Evolutionary conservation across 2,797 vertebrate genomes (phyloP).

Genomic region (Acipenser oxyrinchus): DNA sequence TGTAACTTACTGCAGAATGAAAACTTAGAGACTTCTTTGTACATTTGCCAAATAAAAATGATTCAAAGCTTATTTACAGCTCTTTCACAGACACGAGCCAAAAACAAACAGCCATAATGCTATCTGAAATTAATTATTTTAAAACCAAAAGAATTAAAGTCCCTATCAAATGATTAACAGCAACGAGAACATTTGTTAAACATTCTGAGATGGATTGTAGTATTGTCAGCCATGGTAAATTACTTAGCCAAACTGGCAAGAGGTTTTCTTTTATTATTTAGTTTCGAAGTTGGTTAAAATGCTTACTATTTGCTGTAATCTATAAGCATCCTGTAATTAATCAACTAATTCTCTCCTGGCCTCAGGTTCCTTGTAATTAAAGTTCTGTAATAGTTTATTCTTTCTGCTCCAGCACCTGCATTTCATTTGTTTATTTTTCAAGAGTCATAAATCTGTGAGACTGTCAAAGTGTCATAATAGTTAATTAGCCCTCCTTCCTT

Average conservation of each 20-base stretch:
- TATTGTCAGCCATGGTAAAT: constrained; percentile 30
- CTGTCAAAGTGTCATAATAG: constrained; percentile 75
- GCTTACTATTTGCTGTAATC: constrained; percentile 64
- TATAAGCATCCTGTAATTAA: constrained; percentile 74
- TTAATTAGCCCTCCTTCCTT: constrained; percentile 37
- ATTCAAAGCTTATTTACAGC: constrained; percentile 23
- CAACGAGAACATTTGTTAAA: constrained; percentile 35
- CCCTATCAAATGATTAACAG: constrained; percentile 18
- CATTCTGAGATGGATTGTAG: constrained; percentile 20
- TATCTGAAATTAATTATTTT: constrained; percentile 33
- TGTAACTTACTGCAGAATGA: too few relatives aligned
- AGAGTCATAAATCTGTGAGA: constrained; percentile 69
- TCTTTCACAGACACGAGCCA: constrained; percentile 19
- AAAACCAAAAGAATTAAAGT: constrained; percentile 20
- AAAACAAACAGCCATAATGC: constrained; percentile 26
- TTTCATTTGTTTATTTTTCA: constrained; percentile 79
- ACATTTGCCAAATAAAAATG: constrained; percentile 25
- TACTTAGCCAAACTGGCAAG: constrained; percentile 24
- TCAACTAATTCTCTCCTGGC: constrained; percentile 75
- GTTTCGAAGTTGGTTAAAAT: constrained; percentile 31
- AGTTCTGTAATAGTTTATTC: constrained; percentile 72
- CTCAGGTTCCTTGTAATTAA: constrained; percentile 85
- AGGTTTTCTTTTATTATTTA: constrained; percentile 23
- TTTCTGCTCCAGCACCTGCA: constrained; percentile 75
- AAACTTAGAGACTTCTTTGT: too few relatives aligned